A percentile compares a stretch with the other conserved stretches of the same genome.
Evolutionary conservation across 2,113 vertebrate genomes (phyloP).

Genomic region (Triplophysa dalaica): DNA sequence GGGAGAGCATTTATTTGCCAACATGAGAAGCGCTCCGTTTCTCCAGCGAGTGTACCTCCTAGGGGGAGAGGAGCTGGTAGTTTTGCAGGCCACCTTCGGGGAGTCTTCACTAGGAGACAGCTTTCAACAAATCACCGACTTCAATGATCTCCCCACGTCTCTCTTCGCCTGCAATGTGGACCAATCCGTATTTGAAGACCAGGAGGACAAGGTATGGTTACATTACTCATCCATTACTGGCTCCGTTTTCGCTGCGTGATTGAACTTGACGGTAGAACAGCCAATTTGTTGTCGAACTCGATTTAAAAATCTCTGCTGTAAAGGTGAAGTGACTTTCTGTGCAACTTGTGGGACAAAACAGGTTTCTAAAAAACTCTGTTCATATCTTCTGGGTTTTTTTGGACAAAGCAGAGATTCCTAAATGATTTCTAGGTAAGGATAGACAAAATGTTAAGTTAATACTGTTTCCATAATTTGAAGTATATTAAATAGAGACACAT

Average conservation of each 20-base stretch:
- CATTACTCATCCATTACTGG: background rate
- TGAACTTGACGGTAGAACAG: background rate
- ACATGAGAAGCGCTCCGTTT: slow-evolving; percentile 70
- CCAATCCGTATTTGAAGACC: slow-evolving; percentile 84
- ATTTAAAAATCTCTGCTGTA: background rate
- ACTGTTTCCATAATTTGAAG: background rate
- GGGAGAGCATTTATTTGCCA: slow-evolving; percentile 79
- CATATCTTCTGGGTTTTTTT: background rate
- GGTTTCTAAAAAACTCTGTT: background rate
- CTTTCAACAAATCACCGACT: slow-evolving; percentile 83
- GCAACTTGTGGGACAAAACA: background rate
- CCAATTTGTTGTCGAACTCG: background rate
- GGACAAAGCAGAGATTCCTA: background rate
- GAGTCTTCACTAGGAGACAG: slow-evolving; percentile 72
- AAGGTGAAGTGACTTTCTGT: background rate
- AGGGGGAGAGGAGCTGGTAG: slow-evolving; percentile 73
- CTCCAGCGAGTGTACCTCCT: slow-evolving; percentile 63
- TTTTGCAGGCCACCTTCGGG: slow-evolving; percentile 74
- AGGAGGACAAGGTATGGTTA: slow-evolving; percentile 78
- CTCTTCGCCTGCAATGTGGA: slow-evolving; percentile 86
- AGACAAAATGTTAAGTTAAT: too few species aligned
- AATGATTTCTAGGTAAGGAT: background rate
- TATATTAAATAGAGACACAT: background rate
- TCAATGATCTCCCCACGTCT: slow-evolving; percentile 84
- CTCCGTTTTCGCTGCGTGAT: background rate